These are phyloP conservation scores for Arctia plantaginis DNA, from an alignment of 2,888 invertebrate species.

Conservation along the genomic window DNA sequence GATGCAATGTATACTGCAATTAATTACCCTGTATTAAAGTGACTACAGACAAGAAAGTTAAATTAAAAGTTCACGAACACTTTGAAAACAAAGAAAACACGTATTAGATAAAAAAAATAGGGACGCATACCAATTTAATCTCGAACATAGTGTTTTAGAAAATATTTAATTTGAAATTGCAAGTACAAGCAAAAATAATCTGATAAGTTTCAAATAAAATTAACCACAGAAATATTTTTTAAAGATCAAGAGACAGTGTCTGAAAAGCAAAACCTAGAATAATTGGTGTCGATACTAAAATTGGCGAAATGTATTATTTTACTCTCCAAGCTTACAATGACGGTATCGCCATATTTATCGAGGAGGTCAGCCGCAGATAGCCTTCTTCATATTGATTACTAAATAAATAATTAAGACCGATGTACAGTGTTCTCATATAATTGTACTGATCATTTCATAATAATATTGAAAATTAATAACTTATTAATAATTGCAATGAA, in stretches of 20 bases:
- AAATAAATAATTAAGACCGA: slow-evolving; percentile 53
- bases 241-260: not conserved
- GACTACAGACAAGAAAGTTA: not conserved
- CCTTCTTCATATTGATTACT: slow-evolving; percentile 59
- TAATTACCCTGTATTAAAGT: too few species aligned
- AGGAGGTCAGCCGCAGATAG: slow-evolving; percentile 53
- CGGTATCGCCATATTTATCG: slow-evolving; percentile 34
- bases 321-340: slow-evolving; percentile 29
- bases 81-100: too few species aligned
- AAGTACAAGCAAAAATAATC: too few species aligned
- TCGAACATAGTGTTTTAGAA: not conserved
- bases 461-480: slow-evolving; percentile 1
- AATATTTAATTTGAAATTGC: not conserved
- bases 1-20: too few species aligned
- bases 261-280: not conserved
- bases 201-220: too few species aligned
- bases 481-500: not conserved
- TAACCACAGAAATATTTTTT: not conserved
- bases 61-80: not conserved
- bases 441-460: slow-evolving; percentile 16
- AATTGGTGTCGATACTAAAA: not conserved
- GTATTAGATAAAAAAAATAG: not conserved
- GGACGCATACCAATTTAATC: not conserved
- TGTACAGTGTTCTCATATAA: slow-evolving; percentile 42
- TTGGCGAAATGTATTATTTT: slow-evolving; percentile 10